These are phyloP conservation scores for Propithecus coquereli DNA, from an alignment of 2,113 vertebrate species.

Conservation along the genomic window DNA sequence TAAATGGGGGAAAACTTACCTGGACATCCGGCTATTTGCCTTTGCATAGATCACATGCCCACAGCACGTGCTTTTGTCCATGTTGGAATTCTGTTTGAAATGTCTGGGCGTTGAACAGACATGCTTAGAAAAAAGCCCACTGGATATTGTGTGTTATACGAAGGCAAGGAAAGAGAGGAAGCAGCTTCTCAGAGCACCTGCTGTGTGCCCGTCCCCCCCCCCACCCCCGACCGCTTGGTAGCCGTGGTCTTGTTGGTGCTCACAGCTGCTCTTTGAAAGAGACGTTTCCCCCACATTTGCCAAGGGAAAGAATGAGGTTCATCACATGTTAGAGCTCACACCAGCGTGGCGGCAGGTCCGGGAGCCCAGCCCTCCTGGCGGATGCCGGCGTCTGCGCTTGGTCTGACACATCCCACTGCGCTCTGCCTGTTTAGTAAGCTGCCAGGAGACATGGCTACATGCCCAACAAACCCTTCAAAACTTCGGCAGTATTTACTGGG, in stretches of 20 bases:
- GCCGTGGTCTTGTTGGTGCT: accelerated
- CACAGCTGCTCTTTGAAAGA: neutral
- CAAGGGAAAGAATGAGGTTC: neutral
- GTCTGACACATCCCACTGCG: accelerated
- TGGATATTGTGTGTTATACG: accelerated
- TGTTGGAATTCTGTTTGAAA: neutral
- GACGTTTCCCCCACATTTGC: neutral
- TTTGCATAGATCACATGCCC: no score
- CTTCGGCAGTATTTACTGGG: accelerated
- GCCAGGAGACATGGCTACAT: neutral
- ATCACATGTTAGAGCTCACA: no score
- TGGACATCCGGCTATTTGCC: neutral
- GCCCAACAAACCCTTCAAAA: no score
- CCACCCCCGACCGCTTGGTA: accelerated
- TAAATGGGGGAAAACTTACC: neutral
- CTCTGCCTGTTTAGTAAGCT: accelerated
- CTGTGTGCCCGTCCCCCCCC: neutral
- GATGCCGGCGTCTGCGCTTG: neutral
- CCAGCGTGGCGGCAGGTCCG: neutral
- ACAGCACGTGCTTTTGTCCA: neutral
- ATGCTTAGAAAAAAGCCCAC: neutral
- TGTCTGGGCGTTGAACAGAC: no score
- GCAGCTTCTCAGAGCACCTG: accelerated
- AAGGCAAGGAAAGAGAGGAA: neutral
- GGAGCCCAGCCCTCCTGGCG: accelerated